Evolutionary conservation across 2,113 vertebrate species (phyloP), one percentile per base, ranked within the genome.

Genomic region (Hipposideros armiger): DNA sequence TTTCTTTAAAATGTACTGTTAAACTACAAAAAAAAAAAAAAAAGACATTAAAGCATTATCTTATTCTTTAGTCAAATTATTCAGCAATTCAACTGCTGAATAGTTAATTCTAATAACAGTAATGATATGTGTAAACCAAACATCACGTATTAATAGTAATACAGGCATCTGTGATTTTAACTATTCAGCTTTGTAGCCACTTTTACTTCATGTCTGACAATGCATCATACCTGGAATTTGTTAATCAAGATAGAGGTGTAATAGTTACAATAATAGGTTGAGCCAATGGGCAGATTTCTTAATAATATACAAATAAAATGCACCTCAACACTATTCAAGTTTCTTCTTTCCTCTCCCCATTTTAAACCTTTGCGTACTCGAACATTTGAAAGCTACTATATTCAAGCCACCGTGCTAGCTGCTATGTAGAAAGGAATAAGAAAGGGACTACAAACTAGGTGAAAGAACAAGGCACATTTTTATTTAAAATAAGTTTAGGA

Each of bases 151-250:
- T 67, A 74, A 50, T 58, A 47, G 30, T 84, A 54, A 67, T 77
- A 50, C 5, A 95, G 40, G 10, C 47, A 66, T 70, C 30, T 36
- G 14, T 54, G 3, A 56, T 90, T 94, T 77, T 74, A 88, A 85
- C 47, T 91, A 16, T 72, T 87, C 19, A 52, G 40, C 22, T 87
- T 92, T 90, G 32, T 87, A 92, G 16, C 26, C 45, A 89, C 54
- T 91, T 96, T 87, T 14, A 81, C 19, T 92, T 88, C 47, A 58
- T 87, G 88, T 74, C 69, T 93, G 81, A 89, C 24, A 73, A 24
- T 90, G 42, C 20, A 94, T 67, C 32, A 84, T 52, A 87, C 11
- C 13, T 42, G 83, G 36, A 84, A 47, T 85, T 96, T 87, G 24
- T 72, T 93, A 11, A 60, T 82, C 24, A 91, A 73, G 56, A 91